Evolutionary conservation across 2,113 vertebrate species (phyloP), one percentile per base, ranked within the genome.

Genomic region (Macrotus californicus): DNA sequence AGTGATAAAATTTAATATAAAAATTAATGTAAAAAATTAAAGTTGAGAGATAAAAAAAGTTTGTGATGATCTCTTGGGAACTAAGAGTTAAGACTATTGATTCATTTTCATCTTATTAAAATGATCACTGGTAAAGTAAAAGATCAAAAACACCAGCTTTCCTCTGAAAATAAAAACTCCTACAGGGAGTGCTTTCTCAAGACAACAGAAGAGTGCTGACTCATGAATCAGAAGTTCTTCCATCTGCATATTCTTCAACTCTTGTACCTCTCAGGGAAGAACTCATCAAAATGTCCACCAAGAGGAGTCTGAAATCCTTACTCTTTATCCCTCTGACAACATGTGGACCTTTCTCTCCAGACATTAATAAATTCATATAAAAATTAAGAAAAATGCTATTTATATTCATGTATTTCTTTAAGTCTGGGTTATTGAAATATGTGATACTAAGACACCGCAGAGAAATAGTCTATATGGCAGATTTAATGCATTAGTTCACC

Each of bases 61-160:
- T 43, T 13, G 9, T 29, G 16, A 59, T 64, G 39, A 21, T 12
- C 31, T 73, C 14, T 26, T 39, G 41, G 8, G 15, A 92, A 88
- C 80, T 67, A 70, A 92, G 43, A 48, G 39, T 36, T 80, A 84
- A 84, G 50, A 83, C 39, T 31, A 2, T 21, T 48, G 50, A 41
- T 69, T 95, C 69, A 83, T 77, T 94, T 89, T 83, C 70, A 92
- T 31, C 7, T 67, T 52, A 92, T 52, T 92, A 36, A 89, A 89
- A 82, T 43, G 34, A 87, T 24, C 46, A 14, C 21, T 31, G 43
- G 6, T 85, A 66, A 93, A 91, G 73, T 69, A 87, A 22, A 61
- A 79, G 9, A 34, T 59, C 22, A 36, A 39, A 96, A 83, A 31
- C 26, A 29, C n/a, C 24, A 19, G 11, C 64, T 92, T 79, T 67